phyloP scores from a whole-genome alignment of 2,797 vertebrate genomes.

The Coluber constrictor region DNA sequence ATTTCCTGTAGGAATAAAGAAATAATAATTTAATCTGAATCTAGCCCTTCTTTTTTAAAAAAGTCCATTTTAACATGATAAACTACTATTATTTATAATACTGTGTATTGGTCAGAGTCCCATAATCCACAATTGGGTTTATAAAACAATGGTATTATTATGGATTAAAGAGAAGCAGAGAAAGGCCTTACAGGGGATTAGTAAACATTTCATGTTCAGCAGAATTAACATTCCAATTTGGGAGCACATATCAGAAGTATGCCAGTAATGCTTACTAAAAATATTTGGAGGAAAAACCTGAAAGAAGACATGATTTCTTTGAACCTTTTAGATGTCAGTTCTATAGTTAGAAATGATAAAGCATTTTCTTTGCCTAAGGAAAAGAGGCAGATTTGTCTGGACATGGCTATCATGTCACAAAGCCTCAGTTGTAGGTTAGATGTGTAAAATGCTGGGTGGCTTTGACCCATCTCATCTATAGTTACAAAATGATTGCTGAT shows the following conservation, averaged over 20 bases:
- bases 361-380: background rate
- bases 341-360: background rate
- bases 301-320: background rate
- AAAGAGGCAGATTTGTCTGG: background rate
- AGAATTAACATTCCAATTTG: slow-evolving; percentile 3
- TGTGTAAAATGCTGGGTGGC: background rate
- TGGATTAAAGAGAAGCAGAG: background rate
- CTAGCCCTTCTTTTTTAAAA: background rate
- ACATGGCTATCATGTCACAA: background rate
- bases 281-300: background rate
- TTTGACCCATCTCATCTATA: background rate
- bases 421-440: background rate
- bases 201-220: background rate
- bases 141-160: background rate
- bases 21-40: background rate
- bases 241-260: background rate
- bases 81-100: background rate
- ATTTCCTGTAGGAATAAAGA: background rate
- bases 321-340: background rate
- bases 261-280: background rate
- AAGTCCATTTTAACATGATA: background rate
- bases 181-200: background rate
- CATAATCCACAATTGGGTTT: background rate
- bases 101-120: background rate
- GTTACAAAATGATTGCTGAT: background rate